Evolutionary conservation across 2,797 vertebrate species (phyloP), one percentile per base, ranked within the genome.

Genomic region (Chaenodraco wilsoni): DNA sequence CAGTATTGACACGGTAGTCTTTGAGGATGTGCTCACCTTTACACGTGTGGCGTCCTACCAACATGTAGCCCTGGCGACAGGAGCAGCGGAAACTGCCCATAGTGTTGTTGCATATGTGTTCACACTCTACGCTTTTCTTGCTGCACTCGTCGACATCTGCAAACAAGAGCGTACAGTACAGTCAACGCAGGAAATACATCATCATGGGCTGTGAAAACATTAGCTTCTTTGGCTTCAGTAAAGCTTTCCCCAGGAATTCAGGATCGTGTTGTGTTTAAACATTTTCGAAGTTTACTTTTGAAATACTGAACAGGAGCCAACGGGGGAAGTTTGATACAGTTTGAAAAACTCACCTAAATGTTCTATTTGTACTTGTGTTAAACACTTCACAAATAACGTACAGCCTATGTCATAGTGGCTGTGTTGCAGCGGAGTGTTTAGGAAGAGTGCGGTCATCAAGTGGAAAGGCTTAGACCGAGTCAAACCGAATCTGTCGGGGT

Each of bases 131-230:
- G 0, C 97, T 97, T 71, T 75, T 80, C 0, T 48, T 88, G 76
- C 64, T 75, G 88, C 98, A 99, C 89, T 99, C 98, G 21, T 99
- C 90, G 13, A 98, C 90, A 94, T 99, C 98, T 99, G 89, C 74
- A 85, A 86, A 85, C 17, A 79, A 46, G 76, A 81, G 41, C 16
- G 62, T 37, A 54, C 50, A 7, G 49, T 23, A 70, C 27, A 62
- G 65, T 84, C 31, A 70, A 72, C 1, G 2, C 59, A 81, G 76
- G 79, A 86, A 81, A 81, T 86, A 73, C 44, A 43, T 57, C 71
- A 72, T 78, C 78, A 85, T 60, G 31, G 48, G 37, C 19, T 69
- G 61, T 57, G 68, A 63, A 45, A 27, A 40, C 61, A 44, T 11
- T 3, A 12, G 55, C 40, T 37, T 50, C 46, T 49, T 54, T 50